Evolutionary conservation across 2,888 invertebrate species (phyloP).

Genomic region (Hirtodrosophila histrioides): DNA sequence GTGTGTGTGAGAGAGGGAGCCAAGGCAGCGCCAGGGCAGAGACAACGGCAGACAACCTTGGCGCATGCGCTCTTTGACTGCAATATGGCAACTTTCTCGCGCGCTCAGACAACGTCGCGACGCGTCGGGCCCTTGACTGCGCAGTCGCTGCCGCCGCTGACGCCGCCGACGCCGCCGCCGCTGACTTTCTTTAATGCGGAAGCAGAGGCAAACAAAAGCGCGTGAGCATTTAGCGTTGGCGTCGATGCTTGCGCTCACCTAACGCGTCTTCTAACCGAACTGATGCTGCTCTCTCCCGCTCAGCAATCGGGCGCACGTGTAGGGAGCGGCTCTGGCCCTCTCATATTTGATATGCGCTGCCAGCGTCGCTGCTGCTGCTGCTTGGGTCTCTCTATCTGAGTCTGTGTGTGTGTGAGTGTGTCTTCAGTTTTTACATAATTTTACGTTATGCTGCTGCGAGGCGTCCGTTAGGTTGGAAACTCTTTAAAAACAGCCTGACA

Average conservation of each 20-base stretch:
- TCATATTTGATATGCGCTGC: slow-evolving; percentile 48
- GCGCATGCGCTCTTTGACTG: slow-evolving; percentile 43
- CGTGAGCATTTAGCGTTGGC: slow-evolving; percentile 61
- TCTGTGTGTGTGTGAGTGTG: slow-evolving; percentile 40
- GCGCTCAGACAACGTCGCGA: slow-evolving; percentile 26
- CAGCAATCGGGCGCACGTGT: slow-evolving; percentile 39
- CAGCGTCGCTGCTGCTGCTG: slow-evolving; percentile 34
- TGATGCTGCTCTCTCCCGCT: slow-evolving; percentile 35
- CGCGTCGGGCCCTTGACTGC: slow-evolving; percentile 43
- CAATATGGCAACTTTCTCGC: slow-evolving; percentile 65
- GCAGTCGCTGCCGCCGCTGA: slow-evolving; percentile 43
- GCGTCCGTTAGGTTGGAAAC: slow-evolving; percentile 79
- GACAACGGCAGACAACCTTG: slow-evolving; percentile 62
- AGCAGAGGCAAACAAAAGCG: slow-evolving; percentile 64
- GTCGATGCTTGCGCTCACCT: slow-evolving; percentile 42
- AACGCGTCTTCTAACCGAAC: slow-evolving; percentile 60
- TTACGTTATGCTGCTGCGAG: slow-evolving; percentile 69
- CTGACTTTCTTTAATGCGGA: slow-evolving; percentile 74
- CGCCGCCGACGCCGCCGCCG: slow-evolving; percentile 45
- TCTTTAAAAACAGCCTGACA: slow-evolving; percentile 85
- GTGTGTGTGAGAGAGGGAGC: slow-evolving; percentile 11
- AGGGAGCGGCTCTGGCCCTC: slow-evolving; percentile 62
- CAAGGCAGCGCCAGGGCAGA: too few relatives aligned
- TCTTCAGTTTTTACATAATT: slow-evolving; percentile 74
- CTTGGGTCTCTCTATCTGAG: slow-evolving; percentile 31